Percentiles rank a stretch among this genome's conserved stretches.
Conservation (phyloP, 2,888 invertebrate genomes). For the Drosophila anceps region DNA sequence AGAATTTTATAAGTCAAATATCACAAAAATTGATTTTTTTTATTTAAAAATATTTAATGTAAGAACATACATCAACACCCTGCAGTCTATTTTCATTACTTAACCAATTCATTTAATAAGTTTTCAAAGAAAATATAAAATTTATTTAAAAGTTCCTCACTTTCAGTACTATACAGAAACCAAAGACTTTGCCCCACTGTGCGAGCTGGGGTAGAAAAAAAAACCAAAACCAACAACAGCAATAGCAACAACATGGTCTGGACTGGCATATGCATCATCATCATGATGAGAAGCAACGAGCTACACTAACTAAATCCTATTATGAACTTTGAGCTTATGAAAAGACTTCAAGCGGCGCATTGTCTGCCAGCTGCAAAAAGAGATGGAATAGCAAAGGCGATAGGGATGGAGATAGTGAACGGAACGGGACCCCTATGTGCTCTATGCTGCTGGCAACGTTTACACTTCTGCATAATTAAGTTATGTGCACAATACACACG, state of each 20-base stretch:
- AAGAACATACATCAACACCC: no score
- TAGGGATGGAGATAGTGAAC: neutral
- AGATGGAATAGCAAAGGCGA: conserved; percentile 14
- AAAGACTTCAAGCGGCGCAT: conserved; percentile 77
- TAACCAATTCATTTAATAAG: no score
- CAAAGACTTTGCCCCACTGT: conserved; percentile 22
- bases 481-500: conserved; percentile 64
- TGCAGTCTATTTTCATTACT: no score
- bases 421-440: conserved; percentile 35
- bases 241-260: conserved; percentile 12
- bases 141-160: no score
- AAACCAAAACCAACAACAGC: conserved; percentile 1
- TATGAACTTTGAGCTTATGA: conserved; percentile 78
- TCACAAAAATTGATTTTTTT: no score
- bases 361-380: conserved; percentile 54
- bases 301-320: conserved; percentile 75
- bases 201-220: conserved; percentile 6
- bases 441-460: conserved; percentile 57
- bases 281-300: conserved; percentile 60
- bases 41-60: no score
- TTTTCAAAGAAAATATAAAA: no score
- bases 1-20: no score
- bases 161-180: no score
- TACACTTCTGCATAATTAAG: conserved; percentile 80
- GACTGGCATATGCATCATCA: conserved; percentile 61